phyloP scores from a whole-genome alignment of 1,140 invertebrate genomes.

The Nilaparvata lugens region DNA sequence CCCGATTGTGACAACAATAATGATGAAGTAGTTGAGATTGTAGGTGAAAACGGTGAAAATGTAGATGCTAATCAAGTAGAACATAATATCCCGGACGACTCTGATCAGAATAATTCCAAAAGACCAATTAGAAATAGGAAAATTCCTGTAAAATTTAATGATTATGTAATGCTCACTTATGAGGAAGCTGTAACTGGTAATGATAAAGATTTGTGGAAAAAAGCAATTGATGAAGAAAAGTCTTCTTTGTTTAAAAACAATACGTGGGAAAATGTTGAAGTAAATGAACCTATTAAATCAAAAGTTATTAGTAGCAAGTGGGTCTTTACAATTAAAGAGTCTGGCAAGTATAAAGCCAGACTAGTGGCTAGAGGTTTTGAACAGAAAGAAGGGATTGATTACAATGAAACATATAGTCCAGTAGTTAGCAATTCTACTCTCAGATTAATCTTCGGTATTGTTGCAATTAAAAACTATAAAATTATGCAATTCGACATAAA shows the following conservation, averaged over 20 bases:
- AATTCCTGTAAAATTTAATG: background rate
- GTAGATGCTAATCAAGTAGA: no score
- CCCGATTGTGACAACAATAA: no score
- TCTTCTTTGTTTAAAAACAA: constrained; percentile 24
- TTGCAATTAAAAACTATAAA: no score
- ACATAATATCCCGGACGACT: no score
- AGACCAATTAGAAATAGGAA: background rate
- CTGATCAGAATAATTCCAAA: no score
- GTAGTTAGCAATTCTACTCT: constrained; percentile 5
- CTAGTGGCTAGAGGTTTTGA: constrained; percentile 35
- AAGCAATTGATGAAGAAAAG: constrained; percentile 25
- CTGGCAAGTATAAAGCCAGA: constrained; percentile 31
- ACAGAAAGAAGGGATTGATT: constrained; percentile 29
- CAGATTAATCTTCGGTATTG: no score
- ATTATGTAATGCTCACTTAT: constrained; percentile 26
- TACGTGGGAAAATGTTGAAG: constrained; percentile 8
- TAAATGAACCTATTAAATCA: constrained; percentile 19
- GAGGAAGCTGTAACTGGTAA: constrained; percentile 22
- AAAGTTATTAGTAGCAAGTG: constrained; percentile 18
- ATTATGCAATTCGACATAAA: no score
- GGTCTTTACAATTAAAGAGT: constrained; percentile 18
- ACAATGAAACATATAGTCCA: constrained; percentile 32
- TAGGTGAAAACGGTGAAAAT: no score
- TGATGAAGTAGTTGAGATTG: no score
- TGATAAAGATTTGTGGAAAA: constrained; percentile 22